Evolutionary conservation across 2,113 vertebrate genomes (phyloP).

Genomic region (Astur gentilis): DNA sequence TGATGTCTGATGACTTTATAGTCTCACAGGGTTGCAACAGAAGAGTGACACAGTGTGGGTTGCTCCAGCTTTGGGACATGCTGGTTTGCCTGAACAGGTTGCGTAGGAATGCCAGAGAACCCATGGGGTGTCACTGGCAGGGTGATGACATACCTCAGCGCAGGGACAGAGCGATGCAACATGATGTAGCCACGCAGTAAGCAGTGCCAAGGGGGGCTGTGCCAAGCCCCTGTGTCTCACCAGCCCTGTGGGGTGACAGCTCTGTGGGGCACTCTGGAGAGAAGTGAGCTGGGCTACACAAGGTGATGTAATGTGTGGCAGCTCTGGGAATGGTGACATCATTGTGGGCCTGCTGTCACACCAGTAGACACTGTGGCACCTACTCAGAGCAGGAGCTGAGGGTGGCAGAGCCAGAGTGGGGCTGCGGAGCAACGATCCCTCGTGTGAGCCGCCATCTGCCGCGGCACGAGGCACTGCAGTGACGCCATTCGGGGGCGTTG

Average conservation of each 20-base stretch:
- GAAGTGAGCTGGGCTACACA: accelerated
- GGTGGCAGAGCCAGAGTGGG: too few species aligned
- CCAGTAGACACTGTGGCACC: background rate
- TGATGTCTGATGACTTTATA: background rate
- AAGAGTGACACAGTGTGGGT: accelerated
- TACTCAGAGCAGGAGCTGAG: background rate
- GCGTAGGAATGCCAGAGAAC: background rate
- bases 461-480: background rate
- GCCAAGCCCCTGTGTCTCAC: accelerated
- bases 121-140: accelerated
- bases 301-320: accelerated
- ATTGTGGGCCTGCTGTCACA: background rate
- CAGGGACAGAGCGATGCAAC: background rate
- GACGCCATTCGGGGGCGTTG: accelerated
- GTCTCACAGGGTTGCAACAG: background rate
- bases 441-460: background rate
- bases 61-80: accelerated
- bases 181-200: accelerated
- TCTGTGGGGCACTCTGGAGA: accelerated
- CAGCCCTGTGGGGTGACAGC: accelerated
- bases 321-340: accelerated
- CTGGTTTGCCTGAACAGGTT: background rate
- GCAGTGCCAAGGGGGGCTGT: too few species aligned
- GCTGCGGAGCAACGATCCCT: background rate
- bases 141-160: accelerated